Conservation (phyloP, 2,797 vertebrate species). For the Pelochelys cantorii region DNA sequence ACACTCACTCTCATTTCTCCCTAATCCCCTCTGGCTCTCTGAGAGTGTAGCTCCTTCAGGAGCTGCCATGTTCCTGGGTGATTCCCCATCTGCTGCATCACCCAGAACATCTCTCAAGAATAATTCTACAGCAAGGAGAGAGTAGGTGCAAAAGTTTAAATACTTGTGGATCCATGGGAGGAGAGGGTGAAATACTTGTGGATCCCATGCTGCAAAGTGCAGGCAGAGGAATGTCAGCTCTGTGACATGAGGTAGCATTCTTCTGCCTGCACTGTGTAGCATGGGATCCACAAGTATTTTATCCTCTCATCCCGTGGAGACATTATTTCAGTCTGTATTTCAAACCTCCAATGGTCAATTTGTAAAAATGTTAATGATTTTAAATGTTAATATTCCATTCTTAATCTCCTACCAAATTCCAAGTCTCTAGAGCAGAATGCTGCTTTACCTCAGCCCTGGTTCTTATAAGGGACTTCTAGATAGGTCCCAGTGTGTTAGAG, state of each 20-base stretch:
- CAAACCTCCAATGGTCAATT: background rate
- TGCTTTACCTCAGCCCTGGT: background rate
- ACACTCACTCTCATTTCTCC: background rate
- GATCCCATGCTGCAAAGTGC: background rate
- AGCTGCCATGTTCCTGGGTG: background rate
- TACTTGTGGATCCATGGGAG: too few species aligned
- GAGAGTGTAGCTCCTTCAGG: background rate
- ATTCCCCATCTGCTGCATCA: background rate
- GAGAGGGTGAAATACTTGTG: background rate
- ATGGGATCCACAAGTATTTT: background rate
- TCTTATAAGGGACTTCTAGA: background rate
- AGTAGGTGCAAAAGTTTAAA: background rate
- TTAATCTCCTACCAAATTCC: background rate
- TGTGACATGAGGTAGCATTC: background rate
- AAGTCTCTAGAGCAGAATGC: background rate
- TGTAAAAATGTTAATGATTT: background rate
- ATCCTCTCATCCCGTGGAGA: background rate
- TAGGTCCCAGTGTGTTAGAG: background rate
- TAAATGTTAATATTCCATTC: background rate
- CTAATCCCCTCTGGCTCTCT: background rate
- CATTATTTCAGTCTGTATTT: background rate
- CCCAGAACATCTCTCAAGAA: background rate
- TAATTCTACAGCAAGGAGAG: background rate
- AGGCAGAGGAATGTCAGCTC: background rate
- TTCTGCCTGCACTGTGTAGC: background rate